phyloP scores from a whole-genome alignment of 2,113 vertebrate genomes.

The Scomber scombrus region DNA sequence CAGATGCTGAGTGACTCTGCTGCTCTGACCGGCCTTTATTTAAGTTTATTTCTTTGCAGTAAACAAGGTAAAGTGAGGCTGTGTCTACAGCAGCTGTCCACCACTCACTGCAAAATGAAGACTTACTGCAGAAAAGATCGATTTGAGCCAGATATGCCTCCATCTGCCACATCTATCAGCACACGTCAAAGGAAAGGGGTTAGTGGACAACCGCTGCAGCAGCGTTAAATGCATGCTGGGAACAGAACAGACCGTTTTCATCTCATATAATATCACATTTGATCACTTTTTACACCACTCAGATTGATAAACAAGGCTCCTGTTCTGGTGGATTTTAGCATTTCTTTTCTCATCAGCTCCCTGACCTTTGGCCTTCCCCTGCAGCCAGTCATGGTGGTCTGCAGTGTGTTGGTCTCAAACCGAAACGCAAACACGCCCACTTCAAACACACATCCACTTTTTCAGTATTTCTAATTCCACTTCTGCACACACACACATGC shows the following conservation, averaged over 20 bases:
- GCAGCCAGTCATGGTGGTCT: constrained; percentile 22
- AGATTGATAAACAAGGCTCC: constrained; percentile 2
- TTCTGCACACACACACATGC: constrained; percentile 22
- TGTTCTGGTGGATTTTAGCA: constrained; percentile 17
- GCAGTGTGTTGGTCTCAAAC: neutral
- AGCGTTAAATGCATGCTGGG: constrained; percentile 41
- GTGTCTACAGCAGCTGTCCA: constrained; percentile 39
- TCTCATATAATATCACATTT: neutral
- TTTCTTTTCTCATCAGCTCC: constrained; percentile 35
- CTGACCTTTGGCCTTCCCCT: constrained; percentile 52
- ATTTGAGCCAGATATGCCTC: neutral
- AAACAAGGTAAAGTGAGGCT: constrained; percentile 59
- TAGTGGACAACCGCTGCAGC: neutral
- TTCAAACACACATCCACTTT: constrained; percentile 38
- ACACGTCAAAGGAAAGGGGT: constrained; percentile 4
- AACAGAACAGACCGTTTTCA: constrained; percentile 10
- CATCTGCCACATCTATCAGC: constrained; percentile 9
- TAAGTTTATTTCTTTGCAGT: constrained; percentile 42
- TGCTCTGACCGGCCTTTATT: constrained; percentile 41
- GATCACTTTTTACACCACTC: constrained; percentile 7
- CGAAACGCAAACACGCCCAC: constrained; percentile 12
- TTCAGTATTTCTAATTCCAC: constrained; percentile 45
- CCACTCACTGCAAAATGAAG: constrained; percentile 22
- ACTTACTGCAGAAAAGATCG: constrained; percentile 14
- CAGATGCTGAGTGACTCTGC: constrained; percentile 48